Conservation (phyloP, 1,140 invertebrate genomes). For the Xylocopa sonorina region DNA sequence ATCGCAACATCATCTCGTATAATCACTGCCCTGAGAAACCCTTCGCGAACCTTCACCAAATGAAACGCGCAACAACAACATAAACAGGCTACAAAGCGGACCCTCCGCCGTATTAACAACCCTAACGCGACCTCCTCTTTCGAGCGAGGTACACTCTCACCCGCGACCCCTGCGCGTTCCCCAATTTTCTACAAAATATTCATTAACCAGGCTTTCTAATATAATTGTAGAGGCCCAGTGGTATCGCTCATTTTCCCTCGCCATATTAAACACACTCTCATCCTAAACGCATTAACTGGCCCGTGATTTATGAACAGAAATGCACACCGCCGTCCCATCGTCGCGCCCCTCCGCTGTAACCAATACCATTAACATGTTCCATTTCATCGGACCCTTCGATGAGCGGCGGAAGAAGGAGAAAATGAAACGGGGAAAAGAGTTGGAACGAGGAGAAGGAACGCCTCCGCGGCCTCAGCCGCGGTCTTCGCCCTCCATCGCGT, state of each 20-base stretch:
- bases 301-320: too few relatives aligned
- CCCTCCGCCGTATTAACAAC: constrained; percentile 24
- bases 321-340: not conserved
- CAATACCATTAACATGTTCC: constrained; percentile 52
- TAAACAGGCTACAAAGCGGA: constrained; percentile 17
- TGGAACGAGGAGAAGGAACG: not conserved
- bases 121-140: not conserved
- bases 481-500: constrained; percentile 7
- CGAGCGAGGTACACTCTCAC: too few relatives aligned
- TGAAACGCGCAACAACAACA: not conserved
- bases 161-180: too few relatives aligned
- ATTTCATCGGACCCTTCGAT: constrained; percentile 37
- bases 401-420: not conserved
- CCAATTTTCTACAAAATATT: too few relatives aligned
- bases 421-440: not conserved
- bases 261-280: too few relatives aligned
- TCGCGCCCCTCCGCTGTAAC: constrained; percentile 27
- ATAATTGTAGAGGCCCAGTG: too few relatives aligned
- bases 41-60: not conserved
- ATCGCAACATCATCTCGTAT: not conserved
- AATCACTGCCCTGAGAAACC: not conserved
- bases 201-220: too few relatives aligned
- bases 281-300: too few relatives aligned
- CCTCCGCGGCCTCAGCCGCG: not conserved
- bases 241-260: too few relatives aligned